A percentile compares a stretch with the other conserved stretches of the same genome.
Conservation (phyloP, 2,797 vertebrate genomes). For the Craterocephalus amniculus region DNA sequence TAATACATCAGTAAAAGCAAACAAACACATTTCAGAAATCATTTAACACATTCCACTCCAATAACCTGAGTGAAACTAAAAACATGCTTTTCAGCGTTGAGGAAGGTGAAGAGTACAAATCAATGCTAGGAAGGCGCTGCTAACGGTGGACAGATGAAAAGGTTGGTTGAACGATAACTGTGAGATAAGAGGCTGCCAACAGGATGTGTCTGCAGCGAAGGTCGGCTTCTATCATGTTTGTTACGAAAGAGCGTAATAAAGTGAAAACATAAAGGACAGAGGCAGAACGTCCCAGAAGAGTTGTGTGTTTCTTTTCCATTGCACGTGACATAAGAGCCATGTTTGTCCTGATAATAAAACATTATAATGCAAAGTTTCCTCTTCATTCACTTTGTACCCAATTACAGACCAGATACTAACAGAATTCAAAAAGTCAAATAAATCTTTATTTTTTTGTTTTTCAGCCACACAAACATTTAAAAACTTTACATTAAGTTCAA, state of each 20-base stretch:
- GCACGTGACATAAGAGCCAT: constrained; percentile 9
- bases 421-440: constrained; percentile 74
- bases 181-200: constrained; percentile 58
- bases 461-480: constrained; percentile 68
- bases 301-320: not conserved
- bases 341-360: constrained; percentile 41
- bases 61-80: not conserved
- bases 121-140: constrained; percentile 24
- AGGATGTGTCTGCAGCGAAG: constrained; percentile 8
- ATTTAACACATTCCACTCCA: constrained; percentile 4
- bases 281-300: not conserved
- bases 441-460: constrained; percentile 71
- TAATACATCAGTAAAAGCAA: not conserved
- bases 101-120: constrained; percentile 17
- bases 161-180: constrained; percentile 61
- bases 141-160: constrained; percentile 19
- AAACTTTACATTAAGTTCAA: constrained; percentile 72
- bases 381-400: not conserved
- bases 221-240: constrained; percentile 16
- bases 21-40: not conserved
- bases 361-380: constrained; percentile 1
- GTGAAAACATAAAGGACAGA: not conserved
- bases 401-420: constrained; percentile 15
- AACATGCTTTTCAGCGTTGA: not conserved
- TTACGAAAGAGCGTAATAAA: constrained; percentile 34